A percentile compares a stretch with the other conserved stretches of the same genome.
Evolutionary conservation across 2,888 invertebrate species (phyloP).

Genomic region (Zeuzera pyrina): DNA sequence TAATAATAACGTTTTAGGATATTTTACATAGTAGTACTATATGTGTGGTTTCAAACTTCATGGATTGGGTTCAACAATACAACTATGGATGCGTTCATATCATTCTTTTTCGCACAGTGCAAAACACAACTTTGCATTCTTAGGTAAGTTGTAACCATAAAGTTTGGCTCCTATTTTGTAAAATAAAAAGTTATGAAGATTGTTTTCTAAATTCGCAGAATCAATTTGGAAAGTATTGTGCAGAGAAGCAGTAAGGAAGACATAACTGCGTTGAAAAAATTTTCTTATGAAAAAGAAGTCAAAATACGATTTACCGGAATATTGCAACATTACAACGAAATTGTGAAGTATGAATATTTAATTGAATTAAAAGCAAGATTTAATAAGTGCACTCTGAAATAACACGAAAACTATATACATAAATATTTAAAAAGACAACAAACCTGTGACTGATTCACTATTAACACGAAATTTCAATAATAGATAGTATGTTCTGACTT

Average conservation of each 20-base stretch:
- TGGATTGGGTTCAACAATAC: constrained; percentile 39
- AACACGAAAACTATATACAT: too few species aligned
- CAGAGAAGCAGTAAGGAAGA: constrained; percentile 20
- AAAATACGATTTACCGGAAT: constrained; percentile 20
- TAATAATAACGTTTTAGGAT: too few species aligned
- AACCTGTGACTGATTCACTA: too few species aligned
- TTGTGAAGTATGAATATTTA: constrained; percentile 22
- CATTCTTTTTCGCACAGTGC: constrained; percentile 33
- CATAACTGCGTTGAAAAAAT: constrained; percentile 1
- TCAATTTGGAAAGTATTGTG: constrained; percentile 26
- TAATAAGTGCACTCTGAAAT: too few species aligned
- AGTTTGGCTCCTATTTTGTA: neutral
- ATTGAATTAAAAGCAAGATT: too few species aligned
- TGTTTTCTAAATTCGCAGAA: constrained; percentile 24
- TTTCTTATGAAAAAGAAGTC: constrained; percentile 14
- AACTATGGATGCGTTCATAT: constrained; percentile 35
- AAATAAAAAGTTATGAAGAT: constrained; percentile 8
- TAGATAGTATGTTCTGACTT: too few species aligned
- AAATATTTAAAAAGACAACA: too few species aligned
- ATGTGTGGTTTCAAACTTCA: constrained; percentile 37
- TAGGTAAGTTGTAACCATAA: constrained; percentile 30
- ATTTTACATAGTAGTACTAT: constrained; percentile 29
- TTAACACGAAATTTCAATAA: too few species aligned
- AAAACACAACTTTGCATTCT: constrained; percentile 41
- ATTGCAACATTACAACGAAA: constrained; percentile 22